A percentile compares a stretch with the other conserved stretches of the same genome.
Conservation (phyloP, 2,113 vertebrate species). For the Perca flavescens region DNA sequence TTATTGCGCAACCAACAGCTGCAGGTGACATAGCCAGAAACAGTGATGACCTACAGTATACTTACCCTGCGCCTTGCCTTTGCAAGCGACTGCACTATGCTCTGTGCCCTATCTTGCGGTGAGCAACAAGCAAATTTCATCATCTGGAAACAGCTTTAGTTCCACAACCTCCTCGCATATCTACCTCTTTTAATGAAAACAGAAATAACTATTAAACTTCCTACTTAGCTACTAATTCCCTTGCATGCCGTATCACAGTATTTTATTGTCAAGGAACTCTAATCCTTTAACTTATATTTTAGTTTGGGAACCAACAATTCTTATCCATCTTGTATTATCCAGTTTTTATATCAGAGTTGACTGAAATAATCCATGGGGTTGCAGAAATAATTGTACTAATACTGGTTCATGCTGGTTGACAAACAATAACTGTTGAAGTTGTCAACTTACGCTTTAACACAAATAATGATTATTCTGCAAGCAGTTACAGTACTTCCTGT, state of each 20-base stretch:
- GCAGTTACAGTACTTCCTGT: background rate
- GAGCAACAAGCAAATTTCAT: too few species aligned
- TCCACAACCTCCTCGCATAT: too few species aligned
- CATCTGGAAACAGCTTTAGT: too few species aligned
- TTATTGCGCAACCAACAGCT: too few species aligned
- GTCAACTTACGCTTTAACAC: background rate
- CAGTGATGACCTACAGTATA: too few species aligned
- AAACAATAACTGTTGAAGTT: background rate
- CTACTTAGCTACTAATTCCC: background rate
- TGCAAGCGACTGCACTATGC: too few species aligned
- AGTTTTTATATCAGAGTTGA: background rate
- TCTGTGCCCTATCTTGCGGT: too few species aligned
- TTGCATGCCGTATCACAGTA: background rate
- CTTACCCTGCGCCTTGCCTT: too few species aligned
- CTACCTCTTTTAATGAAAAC: background rate
- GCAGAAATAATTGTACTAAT: background rate
- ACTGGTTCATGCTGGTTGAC: background rate
- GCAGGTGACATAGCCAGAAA: too few species aligned
- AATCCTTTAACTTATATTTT: background rate
- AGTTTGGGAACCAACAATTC: background rate
- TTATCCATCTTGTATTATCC: background rate
- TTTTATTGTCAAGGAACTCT: background rate
- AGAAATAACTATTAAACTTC: background rate
- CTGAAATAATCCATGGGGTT: background rate
- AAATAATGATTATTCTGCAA: conserved; percentile 11